phyloP scores from a whole-genome alignment of 2,888 invertebrate species.

The Adela reaumurella region DNA sequence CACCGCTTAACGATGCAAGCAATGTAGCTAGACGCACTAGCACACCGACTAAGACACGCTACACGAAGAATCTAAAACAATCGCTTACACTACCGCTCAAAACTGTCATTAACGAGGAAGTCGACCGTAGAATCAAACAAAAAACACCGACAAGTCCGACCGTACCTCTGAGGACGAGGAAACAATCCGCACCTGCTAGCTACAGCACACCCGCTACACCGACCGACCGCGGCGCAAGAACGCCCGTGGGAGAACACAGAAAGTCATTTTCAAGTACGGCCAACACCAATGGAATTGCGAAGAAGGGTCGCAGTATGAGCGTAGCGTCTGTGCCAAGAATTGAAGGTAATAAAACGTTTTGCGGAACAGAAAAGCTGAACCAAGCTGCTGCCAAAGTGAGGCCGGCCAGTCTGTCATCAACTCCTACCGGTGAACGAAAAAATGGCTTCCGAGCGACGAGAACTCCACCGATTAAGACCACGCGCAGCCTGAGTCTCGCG shows the following conservation, averaged over 20 bases:
- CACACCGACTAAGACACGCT: conserved; percentile 23
- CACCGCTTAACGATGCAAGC: conserved; percentile 16
- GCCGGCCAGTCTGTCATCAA: conserved; percentile 24
- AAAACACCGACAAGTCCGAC: too few relatives aligned
- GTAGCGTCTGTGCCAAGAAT: conserved; percentile 22
- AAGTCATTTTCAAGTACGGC: conserved; percentile 28
- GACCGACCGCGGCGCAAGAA: conserved; percentile 24
- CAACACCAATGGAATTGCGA: conserved; percentile 22
- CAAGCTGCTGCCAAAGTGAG: conserved; percentile 19
- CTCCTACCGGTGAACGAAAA: conserved; percentile 20
- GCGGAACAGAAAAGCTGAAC: conserved; percentile 32
- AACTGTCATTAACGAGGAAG: conserved; percentile 7
- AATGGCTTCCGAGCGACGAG: conserved; percentile 18
- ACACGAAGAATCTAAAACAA: conserved; percentile 17
- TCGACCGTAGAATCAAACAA: conserved; percentile 15
- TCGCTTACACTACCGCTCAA: conserved; percentile 31
- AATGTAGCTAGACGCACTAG: conserved; percentile 20
- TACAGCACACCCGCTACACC: conserved; percentile 34
- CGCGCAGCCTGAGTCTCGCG: conserved; percentile 24
- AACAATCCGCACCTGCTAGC: conserved; percentile 40
- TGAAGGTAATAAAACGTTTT: conserved; percentile 26
- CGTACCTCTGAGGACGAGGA: conserved; percentile 28
- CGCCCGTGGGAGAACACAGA: conserved; percentile 28
- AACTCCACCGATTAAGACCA: conserved; percentile 23
- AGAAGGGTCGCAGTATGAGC: conserved; percentile 45